A percentile compares a stretch with the other conserved stretches of the same genome.
These are phyloP conservation scores for Calidris pugnax DNA, from an alignment of 2,113 vertebrate genomes.

Conservation along the genomic window DNA sequence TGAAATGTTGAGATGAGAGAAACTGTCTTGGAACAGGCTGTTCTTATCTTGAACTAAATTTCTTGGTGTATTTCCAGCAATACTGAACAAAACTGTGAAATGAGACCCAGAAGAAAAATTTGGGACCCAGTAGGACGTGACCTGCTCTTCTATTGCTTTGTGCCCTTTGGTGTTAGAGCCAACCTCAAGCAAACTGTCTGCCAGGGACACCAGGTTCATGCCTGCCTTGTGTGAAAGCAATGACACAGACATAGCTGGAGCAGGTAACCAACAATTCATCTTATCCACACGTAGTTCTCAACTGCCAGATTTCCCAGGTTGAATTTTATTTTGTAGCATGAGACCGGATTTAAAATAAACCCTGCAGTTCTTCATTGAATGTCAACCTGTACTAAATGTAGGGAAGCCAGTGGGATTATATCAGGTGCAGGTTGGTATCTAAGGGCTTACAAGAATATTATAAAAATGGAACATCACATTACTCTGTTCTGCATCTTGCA, in stretches of 20 bases:
- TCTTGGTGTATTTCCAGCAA: not conserved
- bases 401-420: not conserved
- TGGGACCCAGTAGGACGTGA: not conserved
- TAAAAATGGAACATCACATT: not conserved
- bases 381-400: not conserved
- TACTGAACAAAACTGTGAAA: not conserved
- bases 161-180: not conserved
- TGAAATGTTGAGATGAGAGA: not conserved
- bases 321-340: not conserved
- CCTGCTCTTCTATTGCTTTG: not conserved
- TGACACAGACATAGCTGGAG: not conserved
- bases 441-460: not conserved
- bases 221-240: not conserved
- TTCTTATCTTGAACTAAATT: constrained; percentile 13
- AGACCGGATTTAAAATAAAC: not conserved
- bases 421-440: not conserved
- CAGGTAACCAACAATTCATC: not conserved
- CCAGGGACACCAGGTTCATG: not conserved
- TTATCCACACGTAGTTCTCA: not conserved
- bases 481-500: not conserved
- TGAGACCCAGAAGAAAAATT: not conserved
- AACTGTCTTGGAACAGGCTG: constrained; percentile 5
- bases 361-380: not conserved
- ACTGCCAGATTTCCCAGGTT: not conserved
- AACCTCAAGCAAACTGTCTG: not conserved